phyloP scores from a whole-genome alignment of 2,113 vertebrate species.

The Percopsis transmontana region DNA sequence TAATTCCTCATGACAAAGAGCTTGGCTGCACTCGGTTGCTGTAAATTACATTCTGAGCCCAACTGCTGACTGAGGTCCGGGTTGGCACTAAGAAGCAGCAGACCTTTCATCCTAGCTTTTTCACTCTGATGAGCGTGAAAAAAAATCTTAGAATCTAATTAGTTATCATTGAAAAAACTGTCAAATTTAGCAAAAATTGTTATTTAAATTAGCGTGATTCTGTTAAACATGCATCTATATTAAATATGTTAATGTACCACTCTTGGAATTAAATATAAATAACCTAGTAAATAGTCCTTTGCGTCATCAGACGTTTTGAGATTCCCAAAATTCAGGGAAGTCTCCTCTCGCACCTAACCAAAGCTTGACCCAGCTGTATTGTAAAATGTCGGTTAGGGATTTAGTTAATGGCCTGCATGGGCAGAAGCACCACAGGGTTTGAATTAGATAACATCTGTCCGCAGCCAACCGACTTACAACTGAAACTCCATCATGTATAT shows the following conservation, averaged over 20 bases:
- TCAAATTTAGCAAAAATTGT: no score
- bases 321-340: not conserved
- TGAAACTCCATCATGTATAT: not conserved
- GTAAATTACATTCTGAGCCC: conserved; percentile 40
- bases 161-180: conserved; percentile 7
- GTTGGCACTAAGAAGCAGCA: conserved; percentile 30
- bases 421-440: conserved; percentile 5
- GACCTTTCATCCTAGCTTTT: conserved; percentile 28
- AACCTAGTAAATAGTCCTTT: conserved; percentile 4
- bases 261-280: conserved; percentile 12
- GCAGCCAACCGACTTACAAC: conserved; percentile 1
- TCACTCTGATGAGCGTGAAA: conserved; percentile 22
- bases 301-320: not conserved
- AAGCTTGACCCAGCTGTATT: conserved; percentile 26
- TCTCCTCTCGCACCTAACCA: conserved; percentile 17
- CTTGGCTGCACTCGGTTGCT: conserved; percentile 35
- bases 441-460: conserved; percentile 3
- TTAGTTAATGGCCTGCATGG: conserved; percentile 20
- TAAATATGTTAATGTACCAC: conserved; percentile 16
- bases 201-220: no score
- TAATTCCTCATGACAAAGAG: conserved; percentile 67
- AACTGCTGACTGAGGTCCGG: conserved; percentile 40
- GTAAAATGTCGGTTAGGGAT: conserved; percentile 19
- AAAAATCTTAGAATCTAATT: conserved; percentile 28
- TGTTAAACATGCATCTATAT: no score